Evolutionary conservation across 2,113 vertebrate genomes (phyloP).

Genomic region (Pogona vitticeps): DNA sequence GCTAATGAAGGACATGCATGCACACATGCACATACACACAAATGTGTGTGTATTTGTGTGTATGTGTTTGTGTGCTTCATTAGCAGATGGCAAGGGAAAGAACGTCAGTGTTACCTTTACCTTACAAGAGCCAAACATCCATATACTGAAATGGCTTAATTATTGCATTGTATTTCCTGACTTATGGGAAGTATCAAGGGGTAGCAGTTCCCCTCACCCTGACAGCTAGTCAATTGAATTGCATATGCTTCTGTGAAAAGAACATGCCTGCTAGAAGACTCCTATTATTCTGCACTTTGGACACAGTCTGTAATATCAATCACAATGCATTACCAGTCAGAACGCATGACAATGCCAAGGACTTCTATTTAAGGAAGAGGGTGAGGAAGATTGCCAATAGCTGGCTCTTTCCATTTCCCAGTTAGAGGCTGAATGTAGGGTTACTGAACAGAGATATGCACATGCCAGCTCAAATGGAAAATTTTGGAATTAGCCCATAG

Average conservation of each 20-base stretch:
- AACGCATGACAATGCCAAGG: conserved; percentile 49
- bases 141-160: background rate
- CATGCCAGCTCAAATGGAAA: background rate
- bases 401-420: conserved; percentile 44
- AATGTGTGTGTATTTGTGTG: background rate
- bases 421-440: conserved; percentile 55
- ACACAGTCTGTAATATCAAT: conserved; percentile 43
- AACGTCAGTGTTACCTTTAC: conserved; percentile 33
- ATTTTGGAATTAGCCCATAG: background rate
- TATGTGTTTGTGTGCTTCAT: conserved; percentile 27
- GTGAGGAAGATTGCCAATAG: conserved; percentile 51
- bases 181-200: background rate
- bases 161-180: conserved; percentile 24
- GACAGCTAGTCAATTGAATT: conserved; percentile 19
- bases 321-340: conserved; percentile 38
- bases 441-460: conserved; percentile 54
- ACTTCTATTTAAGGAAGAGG: conserved; percentile 53
- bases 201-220: conserved; percentile 2
- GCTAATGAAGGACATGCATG: background rate
- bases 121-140: conserved; percentile 19
- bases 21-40: background rate
- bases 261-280: conserved; percentile 52
- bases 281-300: conserved; percentile 31
- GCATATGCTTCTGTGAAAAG: conserved; percentile 32
- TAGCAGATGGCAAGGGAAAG: conserved; percentile 46